These are phyloP conservation scores for Chondrilla cf. caribensis DNA, from an alignment of 37 sponge, comb jelly and placozoan species.

Conservation along the genomic window DNA sequence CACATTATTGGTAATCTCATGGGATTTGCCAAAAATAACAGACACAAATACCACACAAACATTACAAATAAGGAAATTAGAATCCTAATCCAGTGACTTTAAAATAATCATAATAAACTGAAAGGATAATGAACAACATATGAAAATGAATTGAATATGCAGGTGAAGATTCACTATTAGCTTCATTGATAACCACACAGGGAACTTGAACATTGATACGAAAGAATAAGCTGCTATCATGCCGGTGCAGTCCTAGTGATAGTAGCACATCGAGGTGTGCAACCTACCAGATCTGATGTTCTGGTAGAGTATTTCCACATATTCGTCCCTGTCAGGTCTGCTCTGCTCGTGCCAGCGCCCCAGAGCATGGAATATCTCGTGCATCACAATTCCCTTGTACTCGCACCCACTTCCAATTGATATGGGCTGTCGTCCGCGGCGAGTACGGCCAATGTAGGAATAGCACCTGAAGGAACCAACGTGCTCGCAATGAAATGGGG, in stretches of 20 bases:
- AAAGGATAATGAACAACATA: too few relatives aligned
- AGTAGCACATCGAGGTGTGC: neutral
- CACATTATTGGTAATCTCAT: too few relatives aligned
- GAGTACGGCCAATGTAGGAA: slow-evolving; percentile 56
- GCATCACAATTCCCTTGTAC: slow-evolving; percentile 62
- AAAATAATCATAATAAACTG: too few relatives aligned
- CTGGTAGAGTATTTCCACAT: slow-evolving; percentile 33
- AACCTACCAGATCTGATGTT: slow-evolving; percentile 50
- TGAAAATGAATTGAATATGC: too few relatives aligned
- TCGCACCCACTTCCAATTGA: slow-evolving; percentile 83
- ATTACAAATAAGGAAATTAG: too few relatives aligned
- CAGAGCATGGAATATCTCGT: slow-evolving; percentile 75
- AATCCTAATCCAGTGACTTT: too few relatives aligned
- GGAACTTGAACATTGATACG: too few relatives aligned
- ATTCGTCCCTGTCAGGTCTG: slow-evolving; percentile 77
- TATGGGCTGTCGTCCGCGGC: slow-evolving; percentile 57
- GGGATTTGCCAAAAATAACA: too few relatives aligned
- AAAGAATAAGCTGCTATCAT: too few relatives aligned
- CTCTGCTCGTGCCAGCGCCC: slow-evolving; percentile 88
- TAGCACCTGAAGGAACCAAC: slow-evolving; percentile 51
- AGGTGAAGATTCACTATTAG: neutral
- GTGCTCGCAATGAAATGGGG: neutral
- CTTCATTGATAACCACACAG: too few relatives aligned
- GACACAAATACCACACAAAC: too few relatives aligned
- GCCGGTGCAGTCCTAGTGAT: neutral